Percentiles rank a stretch among this genome's conserved stretches.
These are phyloP conservation scores for Palythoa grandiflora DNA, from an alignment of 92 coral and sea anemone genomes.

Conservation along the genomic window DNA sequence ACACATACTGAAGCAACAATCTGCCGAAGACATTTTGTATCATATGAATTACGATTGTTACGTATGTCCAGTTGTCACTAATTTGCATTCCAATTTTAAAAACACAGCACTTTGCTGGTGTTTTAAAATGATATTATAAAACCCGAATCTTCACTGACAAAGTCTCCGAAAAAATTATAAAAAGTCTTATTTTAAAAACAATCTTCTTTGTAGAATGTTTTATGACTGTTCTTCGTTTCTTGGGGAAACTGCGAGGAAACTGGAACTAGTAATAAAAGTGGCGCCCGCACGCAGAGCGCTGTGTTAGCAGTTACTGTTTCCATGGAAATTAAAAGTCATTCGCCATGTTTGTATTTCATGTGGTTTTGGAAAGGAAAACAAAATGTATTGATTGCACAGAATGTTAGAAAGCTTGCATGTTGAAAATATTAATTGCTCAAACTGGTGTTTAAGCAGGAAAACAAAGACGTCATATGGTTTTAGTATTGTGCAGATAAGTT, in stretches of 20 bases:
- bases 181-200: not conserved
- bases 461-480: not conserved
- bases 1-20: constrained; percentile 92
- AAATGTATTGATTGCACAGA: not conserved
- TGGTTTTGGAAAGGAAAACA: constrained; percentile 15
- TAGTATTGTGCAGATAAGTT: constrained; percentile 12
- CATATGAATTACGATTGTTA: not conserved
- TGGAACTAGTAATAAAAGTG: not conserved
- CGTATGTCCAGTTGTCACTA: not conserved
- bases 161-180: not conserved
- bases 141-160: not conserved
- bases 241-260: constrained; percentile 3
- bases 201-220: not conserved
- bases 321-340: constrained; percentile 14
- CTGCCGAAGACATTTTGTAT: constrained; percentile 81
- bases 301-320: constrained; percentile 19
- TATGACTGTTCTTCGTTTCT: not conserved
- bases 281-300: not conserved
- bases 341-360: constrained; percentile 35
- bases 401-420: not conserved
- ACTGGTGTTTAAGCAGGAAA: not conserved
- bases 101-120: not conserved
- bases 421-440: not conserved
- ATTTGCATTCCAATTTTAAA: not conserved
- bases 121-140: not conserved